A percentile compares a stretch with the other conserved stretches of the same genome.
phyloP scores from a whole-genome alignment of 2,113 vertebrate species.

The Caloenas nicobarica region DNA sequence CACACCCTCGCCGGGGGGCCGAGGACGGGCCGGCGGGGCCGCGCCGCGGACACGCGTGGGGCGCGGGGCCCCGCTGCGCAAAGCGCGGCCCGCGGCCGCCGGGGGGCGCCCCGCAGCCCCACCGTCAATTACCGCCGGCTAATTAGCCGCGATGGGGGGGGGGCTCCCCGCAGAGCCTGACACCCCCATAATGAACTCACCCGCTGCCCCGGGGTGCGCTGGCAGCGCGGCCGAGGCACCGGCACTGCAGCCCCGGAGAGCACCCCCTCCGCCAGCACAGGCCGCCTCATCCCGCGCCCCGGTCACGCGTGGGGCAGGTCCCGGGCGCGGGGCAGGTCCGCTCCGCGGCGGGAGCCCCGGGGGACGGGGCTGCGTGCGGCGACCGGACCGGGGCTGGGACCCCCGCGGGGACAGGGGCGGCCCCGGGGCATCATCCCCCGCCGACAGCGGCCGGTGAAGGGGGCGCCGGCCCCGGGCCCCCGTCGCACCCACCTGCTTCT shows the following conservation, averaged over 20 bases:
- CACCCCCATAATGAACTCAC: not conserved
- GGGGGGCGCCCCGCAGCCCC: not conserved
- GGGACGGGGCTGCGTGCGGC: not conserved
- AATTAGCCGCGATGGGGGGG: not conserved
- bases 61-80: not conserved
- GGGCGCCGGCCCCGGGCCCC: not conserved
- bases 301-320: not conserved
- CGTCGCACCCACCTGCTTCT: slow-evolving; percentile 86
- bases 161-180: not conserved
- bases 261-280: not conserved
- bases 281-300: not conserved
- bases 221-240: not conserved
- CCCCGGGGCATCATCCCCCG: not conserved
- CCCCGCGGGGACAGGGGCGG: not conserved
- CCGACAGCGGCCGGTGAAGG: not conserved
- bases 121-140: not conserved
- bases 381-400: too few species aligned
- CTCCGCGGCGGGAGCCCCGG: not conserved
- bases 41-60: not conserved
- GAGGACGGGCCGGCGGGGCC: not conserved
- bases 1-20: not conserved
- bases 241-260: not conserved
- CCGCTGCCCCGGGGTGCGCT: not conserved
- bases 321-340: not conserved
- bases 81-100: not conserved